phyloP scores from a whole-genome alignment of 1,140 invertebrate genomes.

The Sesamia nonagrioides region DNA sequence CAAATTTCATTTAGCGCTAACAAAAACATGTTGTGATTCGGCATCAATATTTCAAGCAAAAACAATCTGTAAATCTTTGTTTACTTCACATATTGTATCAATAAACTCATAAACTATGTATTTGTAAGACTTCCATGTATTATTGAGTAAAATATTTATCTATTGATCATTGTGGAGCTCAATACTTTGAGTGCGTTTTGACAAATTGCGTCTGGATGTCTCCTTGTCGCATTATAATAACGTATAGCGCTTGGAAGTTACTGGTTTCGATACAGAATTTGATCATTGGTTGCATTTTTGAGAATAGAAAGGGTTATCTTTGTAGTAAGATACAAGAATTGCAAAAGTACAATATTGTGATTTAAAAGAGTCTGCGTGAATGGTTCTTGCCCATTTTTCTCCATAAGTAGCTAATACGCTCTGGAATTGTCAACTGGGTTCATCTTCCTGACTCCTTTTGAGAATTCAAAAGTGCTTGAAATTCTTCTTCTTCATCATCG shows the following conservation, averaged over 20 bases:
- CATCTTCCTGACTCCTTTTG: too few relatives aligned
- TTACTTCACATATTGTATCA: background rate
- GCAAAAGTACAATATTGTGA: too few relatives aligned
- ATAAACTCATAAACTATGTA: constrained; percentile 20
- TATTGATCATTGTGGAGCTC: constrained; percentile 4
- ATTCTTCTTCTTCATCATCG: too few relatives aligned
- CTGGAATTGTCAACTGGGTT: too few relatives aligned
- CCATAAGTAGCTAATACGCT: too few relatives aligned
- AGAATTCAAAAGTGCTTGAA: too few relatives aligned
- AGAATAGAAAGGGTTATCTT: background rate
- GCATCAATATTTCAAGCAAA: constrained; percentile 9
- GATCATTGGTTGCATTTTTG: background rate
- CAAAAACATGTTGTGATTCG: constrained; percentile 38
- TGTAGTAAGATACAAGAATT: background rate
- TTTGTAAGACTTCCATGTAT: constrained; percentile 1
- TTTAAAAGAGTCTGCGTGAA: too few relatives aligned
- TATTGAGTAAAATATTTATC: constrained; percentile 16
- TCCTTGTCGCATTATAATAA: constrained; percentile 25
- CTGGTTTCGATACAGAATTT: constrained; percentile 10
- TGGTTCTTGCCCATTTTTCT: too few relatives aligned
- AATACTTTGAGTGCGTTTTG: constrained; percentile 27
- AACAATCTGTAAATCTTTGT: constrained; percentile 23
- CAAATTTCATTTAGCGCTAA: constrained; percentile 1
- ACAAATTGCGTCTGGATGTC: constrained; percentile 41
- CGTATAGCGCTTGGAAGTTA: background rate